Base-by-base conservation (phyloP, 2,113 vertebrate genomes). In the Stomatorhinus ivindoensis region DNA sequence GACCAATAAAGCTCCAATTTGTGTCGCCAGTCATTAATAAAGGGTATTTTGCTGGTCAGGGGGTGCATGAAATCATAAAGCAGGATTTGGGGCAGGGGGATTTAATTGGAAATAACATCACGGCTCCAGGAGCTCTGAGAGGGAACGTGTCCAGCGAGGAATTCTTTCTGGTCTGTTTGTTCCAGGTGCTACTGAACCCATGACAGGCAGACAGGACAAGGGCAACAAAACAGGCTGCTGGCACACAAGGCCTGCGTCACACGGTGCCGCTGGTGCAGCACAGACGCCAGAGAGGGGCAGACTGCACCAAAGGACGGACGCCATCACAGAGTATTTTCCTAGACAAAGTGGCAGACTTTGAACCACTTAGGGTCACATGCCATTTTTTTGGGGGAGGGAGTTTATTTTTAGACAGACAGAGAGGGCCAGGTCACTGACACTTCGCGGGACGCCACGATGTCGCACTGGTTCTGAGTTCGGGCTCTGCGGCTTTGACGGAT, bases 141-240 rank as follows among this genome's bases (percentile, higher is more conserved):
- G 85, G 31, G 31, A 86, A 51, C 48, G 31, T 53, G 47, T 87
- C n/a, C 85, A 87, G 27, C 0, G 27, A 19, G 35, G 47, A 51
- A 86, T 86, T 86, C 51, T 42, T 65, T 65, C 31, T n/a, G 39
- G 55, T 61, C 53, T 65, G 51, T 87, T 61, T 87, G 35, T 65
- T 87, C 87, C 85, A 87, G 48, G 50, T 87, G 85, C 47, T 35
- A n/a, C 87, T 87, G 51, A 87, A 61, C 87, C 19, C 87, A 88
- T 47, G 87, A 27, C 87, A 69, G 58, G 58, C 42, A 46, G 58
- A n/a, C 42, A 58, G 87, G 35, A 87, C 53, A 65, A 87, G 87
- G 87, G 10, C 87, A 87, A 15, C 10, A 87, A 58, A 87, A 87
- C 53, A 87, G 27, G 21, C 87, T 19, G 24, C 27, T 15, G 39